Evolutionary conservation across 2,797 vertebrate species (phyloP).

Genomic region (Lepilemur septentrionalis): DNA sequence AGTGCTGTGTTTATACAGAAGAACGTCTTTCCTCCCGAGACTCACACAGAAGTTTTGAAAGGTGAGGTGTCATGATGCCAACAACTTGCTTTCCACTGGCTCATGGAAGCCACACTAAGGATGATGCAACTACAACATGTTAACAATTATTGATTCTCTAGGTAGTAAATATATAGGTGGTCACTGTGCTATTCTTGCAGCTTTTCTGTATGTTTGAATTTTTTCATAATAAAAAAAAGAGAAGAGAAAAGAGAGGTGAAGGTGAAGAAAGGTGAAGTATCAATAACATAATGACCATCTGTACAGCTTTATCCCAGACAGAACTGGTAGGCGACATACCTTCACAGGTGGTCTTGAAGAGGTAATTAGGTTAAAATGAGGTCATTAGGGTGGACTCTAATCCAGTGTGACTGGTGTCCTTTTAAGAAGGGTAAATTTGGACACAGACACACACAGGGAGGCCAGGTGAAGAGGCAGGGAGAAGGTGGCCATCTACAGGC

Average conservation of each 20-base stretch:
- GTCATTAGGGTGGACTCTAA: neutral
- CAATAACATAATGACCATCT: neutral
- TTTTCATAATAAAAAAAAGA: neutral
- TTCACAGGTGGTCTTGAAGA: neutral
- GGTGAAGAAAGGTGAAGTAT: neutral
- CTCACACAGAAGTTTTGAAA: neutral
- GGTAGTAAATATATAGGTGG: neutral
- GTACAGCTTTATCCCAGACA: neutral
- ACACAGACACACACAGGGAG: no score
- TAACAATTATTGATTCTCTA: neutral
- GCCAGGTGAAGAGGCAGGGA: accelerated
- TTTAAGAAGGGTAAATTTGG: neutral
- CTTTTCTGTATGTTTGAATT: neutral
- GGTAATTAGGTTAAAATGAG: neutral
- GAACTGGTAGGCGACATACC: accelerated
- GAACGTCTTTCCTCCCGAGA: neutral
- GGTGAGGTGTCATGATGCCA: neutral
- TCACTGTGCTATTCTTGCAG: neutral
- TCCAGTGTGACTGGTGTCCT: neutral
- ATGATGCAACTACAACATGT: neutral
- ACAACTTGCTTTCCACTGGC: neutral
- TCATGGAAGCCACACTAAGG: neutral
- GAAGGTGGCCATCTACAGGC: neutral
- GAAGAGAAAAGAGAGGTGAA: neutral
- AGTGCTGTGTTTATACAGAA: neutral